Base-by-base conservation (phyloP, 23 tunicate genomes). In the Styela plicata region DNA sequence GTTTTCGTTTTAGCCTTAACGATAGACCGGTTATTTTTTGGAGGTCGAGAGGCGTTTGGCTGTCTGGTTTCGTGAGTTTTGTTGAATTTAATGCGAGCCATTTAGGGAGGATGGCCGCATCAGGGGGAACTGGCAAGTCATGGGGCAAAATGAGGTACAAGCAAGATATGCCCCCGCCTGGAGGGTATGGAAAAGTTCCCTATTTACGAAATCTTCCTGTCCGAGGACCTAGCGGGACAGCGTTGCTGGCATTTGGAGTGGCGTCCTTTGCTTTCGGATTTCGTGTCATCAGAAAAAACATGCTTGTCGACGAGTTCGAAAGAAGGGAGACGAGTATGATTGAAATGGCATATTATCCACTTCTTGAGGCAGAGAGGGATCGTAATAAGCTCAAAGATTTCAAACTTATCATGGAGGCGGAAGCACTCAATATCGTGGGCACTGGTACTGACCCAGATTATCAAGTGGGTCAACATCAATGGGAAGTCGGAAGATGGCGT, bases 81-180 rank as follows among this genome's bases (percentile, higher is more conserved):
- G n/a, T n/a, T n/a, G n/a, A n/a, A n/a, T n/a, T n/a, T n/a, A n/a
- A n/a, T n/a, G n/a, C n/a, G n/a, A n/a, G 57, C 57, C 57, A 44
- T 44, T 44, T 44, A 7, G 13, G 57, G 13, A 44, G 13, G 13
- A 44, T 44, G 57, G 57, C 57, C 13, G 57, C 10, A 7, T 44
- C 57, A 5, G 57, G 57, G 57, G 57, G 13, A 44, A 13, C 10
- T 5, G 7, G 10, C 7, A 44, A 44, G 57, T 7, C 57, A 44
- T 44, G 57, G 95, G 73, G 82, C 52, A 80, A 83, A 20, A 81
- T 93, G 1, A 93, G 88, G 37, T 93, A 93, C 36, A 76, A 87
- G 77, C 98, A 93, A 82, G 98, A 93, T 68, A 33, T 93, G 76
- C 93, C 98, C 16, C 98, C 98, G 2, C 89, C 93, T 36, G 98